These are phyloP conservation scores for Chamaetylas fuelleborni DNA, from an alignment of 2,113 vertebrate genomes.

Conservation along the genomic window DNA sequence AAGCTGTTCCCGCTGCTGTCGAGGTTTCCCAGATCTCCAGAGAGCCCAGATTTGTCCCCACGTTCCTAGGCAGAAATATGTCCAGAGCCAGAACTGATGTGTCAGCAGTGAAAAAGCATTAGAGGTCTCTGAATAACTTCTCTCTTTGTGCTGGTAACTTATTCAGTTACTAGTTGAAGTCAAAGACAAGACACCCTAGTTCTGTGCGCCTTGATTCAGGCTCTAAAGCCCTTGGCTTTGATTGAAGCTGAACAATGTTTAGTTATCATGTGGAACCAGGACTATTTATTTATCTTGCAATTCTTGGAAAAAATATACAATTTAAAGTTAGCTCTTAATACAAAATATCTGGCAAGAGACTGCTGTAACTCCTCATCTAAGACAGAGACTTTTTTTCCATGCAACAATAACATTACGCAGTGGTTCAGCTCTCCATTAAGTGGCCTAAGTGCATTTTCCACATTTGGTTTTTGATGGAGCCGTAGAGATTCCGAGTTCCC, in stretches of 20 bases:
- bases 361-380: neutral
- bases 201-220: neutral
- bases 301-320: neutral
- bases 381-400: neutral
- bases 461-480: neutral
- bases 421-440: slow-evolving; percentile 4
- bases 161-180: neutral
- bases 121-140: neutral
- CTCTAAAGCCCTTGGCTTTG: neutral
- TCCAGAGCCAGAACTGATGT: neutral
- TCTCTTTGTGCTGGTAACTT: neutral
- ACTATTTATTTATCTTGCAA: slow-evolving; percentile 19
- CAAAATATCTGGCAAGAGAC: neutral
- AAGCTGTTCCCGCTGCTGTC: neutral
- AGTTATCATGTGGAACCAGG: neutral
- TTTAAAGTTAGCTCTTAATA: slow-evolving; percentile 17
- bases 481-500: slow-evolving; percentile 5
- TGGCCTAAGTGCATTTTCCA: neutral
- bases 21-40: neutral
- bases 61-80: neutral
- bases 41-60: neutral
- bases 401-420: neutral
- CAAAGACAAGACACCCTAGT: neutral
- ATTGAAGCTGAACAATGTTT: neutral
- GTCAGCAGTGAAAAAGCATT: neutral